These are phyloP conservation scores for Melanerpes formicivorus DNA, from an alignment of 2,113 vertebrate genomes.

Conservation along the genomic window DNA sequence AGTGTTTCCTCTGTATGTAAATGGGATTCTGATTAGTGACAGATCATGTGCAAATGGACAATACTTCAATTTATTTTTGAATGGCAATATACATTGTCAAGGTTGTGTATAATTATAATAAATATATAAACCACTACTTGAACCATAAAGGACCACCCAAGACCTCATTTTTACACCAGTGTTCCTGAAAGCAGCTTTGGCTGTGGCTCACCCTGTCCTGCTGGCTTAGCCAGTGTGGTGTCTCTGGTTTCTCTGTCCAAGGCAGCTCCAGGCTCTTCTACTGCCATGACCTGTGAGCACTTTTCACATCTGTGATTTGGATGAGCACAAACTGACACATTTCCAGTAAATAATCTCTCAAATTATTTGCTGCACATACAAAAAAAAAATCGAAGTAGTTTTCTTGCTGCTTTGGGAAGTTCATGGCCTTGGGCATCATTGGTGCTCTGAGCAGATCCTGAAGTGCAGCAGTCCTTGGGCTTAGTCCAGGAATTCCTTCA, in stretches of 20 bases:
- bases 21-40: conserved; percentile 53
- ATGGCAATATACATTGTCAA: conserved; percentile 65
- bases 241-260: background rate
- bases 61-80: conserved; percentile 67
- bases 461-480: background rate
- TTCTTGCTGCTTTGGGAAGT: background rate
- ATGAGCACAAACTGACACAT: background rate
- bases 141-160: conserved; percentile 29
- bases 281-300: too few relatives aligned
- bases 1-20: conserved; percentile 63
- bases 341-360: accelerated
- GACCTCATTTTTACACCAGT: conserved; percentile 25
- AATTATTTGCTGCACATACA: background rate
- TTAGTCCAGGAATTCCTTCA: accelerated
- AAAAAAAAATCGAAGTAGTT: background rate
- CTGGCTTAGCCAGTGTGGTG: background rate
- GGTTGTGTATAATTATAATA: conserved; percentile 72
- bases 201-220: background rate
- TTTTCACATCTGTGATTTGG: background rate
- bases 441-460: background rate
- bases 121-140: conserved; percentile 66
- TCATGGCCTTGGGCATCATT: background rate
- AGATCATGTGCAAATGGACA: conserved; percentile 59
- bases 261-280: background rate
- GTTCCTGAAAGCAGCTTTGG: background rate